phyloP scores from a whole-genome alignment of 2,113 vertebrate genomes.

The Rhea pennata region DNA sequence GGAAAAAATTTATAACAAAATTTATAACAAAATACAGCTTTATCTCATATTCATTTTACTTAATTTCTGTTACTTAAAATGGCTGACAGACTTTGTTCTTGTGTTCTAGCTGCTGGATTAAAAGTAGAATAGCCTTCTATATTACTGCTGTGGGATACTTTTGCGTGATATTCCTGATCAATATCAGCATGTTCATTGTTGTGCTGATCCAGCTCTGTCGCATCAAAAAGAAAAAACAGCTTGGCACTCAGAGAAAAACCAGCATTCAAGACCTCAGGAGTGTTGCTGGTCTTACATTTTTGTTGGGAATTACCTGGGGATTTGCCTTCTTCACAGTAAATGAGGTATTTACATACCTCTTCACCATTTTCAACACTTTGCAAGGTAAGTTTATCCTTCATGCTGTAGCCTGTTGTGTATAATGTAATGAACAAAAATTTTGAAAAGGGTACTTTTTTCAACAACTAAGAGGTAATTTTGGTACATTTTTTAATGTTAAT shows the following conservation, averaged over 20 bases:
- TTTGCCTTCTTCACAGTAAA: slow-evolving; percentile 93
- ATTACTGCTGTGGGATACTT: slow-evolving; percentile 93
- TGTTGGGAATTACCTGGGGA: slow-evolving; percentile 97
- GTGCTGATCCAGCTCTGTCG: slow-evolving; percentile 92
- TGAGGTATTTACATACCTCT: slow-evolving; percentile 90
- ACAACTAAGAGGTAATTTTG: background rate
- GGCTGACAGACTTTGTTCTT: slow-evolving; percentile 4
- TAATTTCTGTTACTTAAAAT: background rate
- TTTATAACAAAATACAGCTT: background rate
- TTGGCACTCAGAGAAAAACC: slow-evolving; percentile 86
- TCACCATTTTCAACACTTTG: slow-evolving; percentile 92
- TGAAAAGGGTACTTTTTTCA: background rate
- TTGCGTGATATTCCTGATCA: slow-evolving; percentile 86
- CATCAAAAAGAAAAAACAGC: slow-evolving; percentile 93
- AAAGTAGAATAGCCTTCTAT: slow-evolving; percentile 85
- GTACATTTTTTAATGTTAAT: background rate
- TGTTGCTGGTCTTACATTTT: slow-evolving; percentile 85
- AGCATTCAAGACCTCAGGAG: slow-evolving; percentile 88
- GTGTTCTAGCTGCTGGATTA: slow-evolving; percentile 92
- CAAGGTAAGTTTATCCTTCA: slow-evolving; percentile 84
- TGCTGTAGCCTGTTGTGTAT: background rate
- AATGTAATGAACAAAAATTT: background rate
- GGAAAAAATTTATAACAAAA: no score
- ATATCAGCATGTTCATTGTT: slow-evolving; percentile 91
- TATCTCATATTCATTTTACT: background rate